Percentiles rank a stretch among this genome's conserved stretches.
Evolutionary conservation across 2,797 vertebrate species (phyloP).

Genomic region (Eulemur albifrons): DNA sequence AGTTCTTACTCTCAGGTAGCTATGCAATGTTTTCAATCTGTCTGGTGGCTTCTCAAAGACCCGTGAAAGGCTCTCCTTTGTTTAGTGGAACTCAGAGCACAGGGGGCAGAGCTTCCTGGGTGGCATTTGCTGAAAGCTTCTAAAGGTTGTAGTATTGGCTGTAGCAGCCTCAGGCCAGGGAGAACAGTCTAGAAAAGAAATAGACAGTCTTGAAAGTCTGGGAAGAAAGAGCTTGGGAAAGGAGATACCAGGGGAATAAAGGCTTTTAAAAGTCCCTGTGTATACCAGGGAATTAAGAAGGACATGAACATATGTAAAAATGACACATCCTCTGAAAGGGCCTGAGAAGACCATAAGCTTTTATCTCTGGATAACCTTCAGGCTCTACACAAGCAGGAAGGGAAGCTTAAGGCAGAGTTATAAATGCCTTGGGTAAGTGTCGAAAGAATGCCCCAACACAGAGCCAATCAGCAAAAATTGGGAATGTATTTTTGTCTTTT

Average conservation of each 20-base stretch:
- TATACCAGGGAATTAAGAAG: neutral
- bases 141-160: neutral
- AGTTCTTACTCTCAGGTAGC: neutral
- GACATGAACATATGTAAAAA: neutral
- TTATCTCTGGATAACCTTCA: neutral
- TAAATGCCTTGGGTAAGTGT: neutral
- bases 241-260: neutral
- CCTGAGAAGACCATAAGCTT: neutral
- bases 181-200: neutral
- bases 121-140: neutral
- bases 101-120: neutral
- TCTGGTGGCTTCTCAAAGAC: neutral
- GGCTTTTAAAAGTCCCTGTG: neutral
- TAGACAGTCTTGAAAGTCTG: neutral
- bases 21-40: neutral
- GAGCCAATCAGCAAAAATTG: neutral
- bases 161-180: neutral
- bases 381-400: neutral
- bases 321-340: neutral
- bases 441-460: neutral
- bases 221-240: neutral
- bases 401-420: neutral
- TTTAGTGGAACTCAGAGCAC: neutral
- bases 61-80: neutral
- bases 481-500: neutral